Evolutionary conservation across 2,113 vertebrate species (phyloP), one percentile per base, ranked within the genome.

Genomic region (Zapornia atra): DNA sequence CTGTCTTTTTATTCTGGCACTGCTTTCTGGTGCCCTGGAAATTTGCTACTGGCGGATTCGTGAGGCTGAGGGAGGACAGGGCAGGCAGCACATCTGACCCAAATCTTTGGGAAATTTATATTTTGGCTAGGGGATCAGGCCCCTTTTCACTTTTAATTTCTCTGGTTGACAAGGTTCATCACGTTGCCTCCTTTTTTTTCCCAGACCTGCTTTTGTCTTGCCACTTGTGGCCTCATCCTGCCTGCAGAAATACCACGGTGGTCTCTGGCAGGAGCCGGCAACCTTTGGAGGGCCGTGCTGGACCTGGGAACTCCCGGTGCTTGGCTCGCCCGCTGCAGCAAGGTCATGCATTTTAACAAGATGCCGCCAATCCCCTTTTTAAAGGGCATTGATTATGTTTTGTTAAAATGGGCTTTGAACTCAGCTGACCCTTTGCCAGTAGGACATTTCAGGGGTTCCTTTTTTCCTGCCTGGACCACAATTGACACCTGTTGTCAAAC

Each of bases 401-500:
- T 92, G 68, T 93, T 86, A 63, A 88, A 92, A 65, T 48, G 44
- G 71, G 66, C 68, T 91, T 72, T 94, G 92, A 93, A 93, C 66
- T 80, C 14, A 3, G 34, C 63, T 94, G 79, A 86, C 82, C 85
- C 86, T 48, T 53, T 0, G 5, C 36, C 0, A 0, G 31, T 66
- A 92, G 83, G 83, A 87, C 17, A 4, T 61, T 64, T 82, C 42
- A 60, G 69, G 57, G 28, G 2, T 12, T 53, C 7, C 16, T 54
- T 29, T 90, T 46, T 86, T 68, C 17, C 70, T 63, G 38, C 76
- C 79, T 21, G 66, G 86, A 78, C 82, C 42, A 36, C 31, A 11
- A 63, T 93, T 85, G 59, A 82, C 86, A 97, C 89, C 80, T 97
- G 95, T 95, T 96, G 91, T 76, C 87, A 91, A 92, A 88, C 54